Conservation (phyloP, 2,888 invertebrate genomes). For the Zelleria hepariella region DNA sequence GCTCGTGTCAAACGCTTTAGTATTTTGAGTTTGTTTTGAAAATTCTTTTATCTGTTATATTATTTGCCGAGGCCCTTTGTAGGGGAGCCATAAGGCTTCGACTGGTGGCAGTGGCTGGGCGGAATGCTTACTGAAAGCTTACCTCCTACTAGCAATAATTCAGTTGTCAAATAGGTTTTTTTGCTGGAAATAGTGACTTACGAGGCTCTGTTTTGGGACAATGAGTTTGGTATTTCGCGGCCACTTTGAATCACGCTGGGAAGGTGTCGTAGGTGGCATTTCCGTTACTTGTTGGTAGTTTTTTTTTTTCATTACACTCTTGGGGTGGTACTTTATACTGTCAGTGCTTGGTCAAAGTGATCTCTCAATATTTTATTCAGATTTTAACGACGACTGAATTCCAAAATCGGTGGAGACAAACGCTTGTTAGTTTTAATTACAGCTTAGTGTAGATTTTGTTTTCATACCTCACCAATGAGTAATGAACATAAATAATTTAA, state of each 20-base stretch:
- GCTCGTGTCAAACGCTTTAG: slow-evolving; percentile 73
- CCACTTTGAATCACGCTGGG: slow-evolving; percentile 45
- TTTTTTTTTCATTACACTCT: slow-evolving; percentile 17
- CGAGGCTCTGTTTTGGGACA: slow-evolving; percentile 56
- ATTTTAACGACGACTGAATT: background rate
- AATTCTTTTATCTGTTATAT: slow-evolving; percentile 72
- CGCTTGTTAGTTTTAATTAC: too few relatives aligned
- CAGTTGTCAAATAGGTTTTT: slow-evolving; percentile 68
- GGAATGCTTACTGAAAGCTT: slow-evolving; percentile 51
- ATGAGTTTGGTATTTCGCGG: slow-evolving; percentile 57
- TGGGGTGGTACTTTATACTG: slow-evolving; percentile 4
- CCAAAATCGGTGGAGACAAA: background rate
- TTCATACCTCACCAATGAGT: too few relatives aligned
- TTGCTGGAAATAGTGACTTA: slow-evolving; percentile 42
- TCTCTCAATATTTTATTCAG: background rate
- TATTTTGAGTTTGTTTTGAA: slow-evolving; percentile 73
- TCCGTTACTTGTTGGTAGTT: slow-evolving; percentile 32
- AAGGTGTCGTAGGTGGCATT: slow-evolving; percentile 60
- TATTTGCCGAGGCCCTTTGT: slow-evolving; percentile 65
- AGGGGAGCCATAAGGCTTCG: slow-evolving; percentile 32
- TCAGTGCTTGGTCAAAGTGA: background rate
- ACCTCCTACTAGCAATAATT: slow-evolving; percentile 62
- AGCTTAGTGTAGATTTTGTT: too few relatives aligned
- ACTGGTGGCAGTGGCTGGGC: slow-evolving; percentile 28
- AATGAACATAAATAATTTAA: too few relatives aligned